Evolutionary conservation across 1,140 invertebrate species (phyloP), one percentile per base, ranked within the genome.

Genomic region (Thrips palmi): DNA sequence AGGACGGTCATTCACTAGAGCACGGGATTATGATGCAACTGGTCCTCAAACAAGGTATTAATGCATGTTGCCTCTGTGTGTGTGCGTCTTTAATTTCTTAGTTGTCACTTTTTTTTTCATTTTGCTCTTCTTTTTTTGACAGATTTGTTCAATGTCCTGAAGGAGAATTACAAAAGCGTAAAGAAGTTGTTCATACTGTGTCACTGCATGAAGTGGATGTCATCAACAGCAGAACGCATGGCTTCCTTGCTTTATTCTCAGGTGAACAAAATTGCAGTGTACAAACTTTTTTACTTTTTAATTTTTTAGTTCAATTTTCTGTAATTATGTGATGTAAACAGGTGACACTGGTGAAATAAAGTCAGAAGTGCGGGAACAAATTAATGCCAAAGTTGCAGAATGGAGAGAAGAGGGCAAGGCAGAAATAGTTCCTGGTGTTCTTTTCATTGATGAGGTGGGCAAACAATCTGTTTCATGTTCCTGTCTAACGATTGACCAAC

Each of bases 341-440:
- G 82, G 87, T 24, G 96, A 99, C 52, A 99, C 96, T 1, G 96
- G 96, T 3, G 96, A 99, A 63, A 98, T 99, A 15, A 98, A 97
- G 53, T 64, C 81, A 1, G 96, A 99, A 67, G 86, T 98, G 0
- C 65, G 96, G 23, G 93, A 97, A 52, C 93, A 98, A 60, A 98
- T 99, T 46, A 97, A 98, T 54, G 70, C 77, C n/a, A 98, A 97
- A 62, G 85, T 94, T 5, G 77, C 84, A 0, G 96, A 99, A 61
- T 99, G 96, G 96, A 65, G 91, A 33, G 94, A 98, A 60, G 94
- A 99, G 59, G 92, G 93, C 1, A 98, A 98, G 56, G 93, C 96
- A 0, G 89, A 97, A 61, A 94, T 99, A 48, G 86, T 94, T 44
- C 92, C 93, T 0, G 93, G 93, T 1, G 92, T 93, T 10, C 59